phyloP scores from a whole-genome alignment of 2,888 invertebrate genomes.

The Mayetiola destructor region DNA sequence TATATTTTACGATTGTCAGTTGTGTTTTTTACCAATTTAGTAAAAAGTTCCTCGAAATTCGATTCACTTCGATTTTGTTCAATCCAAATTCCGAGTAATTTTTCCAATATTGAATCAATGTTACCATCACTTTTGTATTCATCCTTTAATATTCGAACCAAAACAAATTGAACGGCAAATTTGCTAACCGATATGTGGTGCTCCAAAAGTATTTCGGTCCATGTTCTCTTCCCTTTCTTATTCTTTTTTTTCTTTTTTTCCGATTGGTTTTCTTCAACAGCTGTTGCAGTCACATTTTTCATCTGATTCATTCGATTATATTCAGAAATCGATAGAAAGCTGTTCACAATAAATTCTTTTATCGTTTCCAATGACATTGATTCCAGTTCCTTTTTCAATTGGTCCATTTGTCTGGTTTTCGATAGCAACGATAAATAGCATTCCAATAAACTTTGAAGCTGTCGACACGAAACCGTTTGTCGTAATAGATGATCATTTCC shows the following conservation, averaged over 20 bases:
- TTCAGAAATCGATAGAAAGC: background rate
- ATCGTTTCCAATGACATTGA: constrained; percentile 25
- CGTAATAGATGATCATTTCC: constrained; percentile 17
- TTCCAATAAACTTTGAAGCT: constrained; percentile 44
- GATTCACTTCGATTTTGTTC: background rate
- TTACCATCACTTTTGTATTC: background rate
- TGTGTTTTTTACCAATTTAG: background rate
- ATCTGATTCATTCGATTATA: background rate
- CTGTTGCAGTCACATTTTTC: too few relatives aligned
- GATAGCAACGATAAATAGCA: constrained; percentile 44
- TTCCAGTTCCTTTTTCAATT: constrained; percentile 48
- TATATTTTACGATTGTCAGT: background rate
- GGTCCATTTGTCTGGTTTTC: constrained; percentile 42
- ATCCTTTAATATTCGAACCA: background rate
- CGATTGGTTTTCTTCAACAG: background rate
- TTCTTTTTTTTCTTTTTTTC: background rate
- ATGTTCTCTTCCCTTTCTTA: background rate
- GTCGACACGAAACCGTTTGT: constrained; percentile 34
- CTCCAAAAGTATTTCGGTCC: background rate
- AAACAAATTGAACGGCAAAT: constrained; percentile 1
- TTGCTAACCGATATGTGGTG: background rate
- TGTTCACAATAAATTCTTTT: background rate
- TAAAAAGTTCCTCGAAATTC: background rate
- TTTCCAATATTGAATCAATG: background rate
- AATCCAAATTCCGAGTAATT: background rate